phyloP scores from a whole-genome alignment of 2,797 vertebrate genomes.

The Oceanodroma leucorhoa region DNA sequence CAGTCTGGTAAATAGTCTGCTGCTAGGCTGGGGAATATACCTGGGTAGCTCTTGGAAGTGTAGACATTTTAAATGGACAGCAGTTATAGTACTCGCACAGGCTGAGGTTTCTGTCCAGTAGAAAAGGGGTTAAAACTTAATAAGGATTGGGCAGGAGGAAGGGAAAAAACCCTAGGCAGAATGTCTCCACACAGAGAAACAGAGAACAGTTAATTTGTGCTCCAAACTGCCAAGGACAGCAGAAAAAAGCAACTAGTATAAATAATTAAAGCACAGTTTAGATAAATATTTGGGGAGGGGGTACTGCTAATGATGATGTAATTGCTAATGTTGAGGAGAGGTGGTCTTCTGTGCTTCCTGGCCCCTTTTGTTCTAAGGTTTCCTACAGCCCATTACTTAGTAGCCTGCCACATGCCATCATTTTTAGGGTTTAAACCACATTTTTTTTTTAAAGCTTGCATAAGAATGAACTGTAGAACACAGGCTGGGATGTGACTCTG shows the following conservation, averaged over 20 bases:
- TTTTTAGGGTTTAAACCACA: not conserved
- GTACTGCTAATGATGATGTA: not conserved
- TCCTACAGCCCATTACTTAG: not conserved
- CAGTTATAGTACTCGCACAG: not conserved
- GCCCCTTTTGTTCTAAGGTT: not conserved
- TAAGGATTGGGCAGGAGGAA: not conserved
- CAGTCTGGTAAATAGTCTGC: not conserved
- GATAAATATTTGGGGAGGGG: slow-evolving; percentile 30
- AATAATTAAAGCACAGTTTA: slow-evolving; percentile 51
- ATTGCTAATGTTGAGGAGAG: not conserved
- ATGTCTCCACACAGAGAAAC: not conserved
- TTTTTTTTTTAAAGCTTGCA: not conserved
- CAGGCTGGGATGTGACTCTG: not conserved
- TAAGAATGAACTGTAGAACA: not conserved
- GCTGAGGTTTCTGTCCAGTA: not conserved
- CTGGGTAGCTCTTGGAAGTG: not conserved
- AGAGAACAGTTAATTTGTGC: slow-evolving; percentile 9
- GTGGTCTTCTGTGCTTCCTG: not conserved
- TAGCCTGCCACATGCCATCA: not conserved
- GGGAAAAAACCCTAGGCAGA: not conserved
- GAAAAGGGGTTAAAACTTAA: slow-evolving; percentile 29
- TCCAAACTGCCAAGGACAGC: slow-evolving; percentile 15
- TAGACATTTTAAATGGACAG: not conserved
- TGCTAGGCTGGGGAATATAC: not conserved
- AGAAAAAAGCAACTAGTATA: slow-evolving; percentile 10